These are phyloP conservation scores for Teleogryllus occipitalis DNA, from an alignment of 1,140 invertebrate species.

Conservation along the genomic window DNA sequence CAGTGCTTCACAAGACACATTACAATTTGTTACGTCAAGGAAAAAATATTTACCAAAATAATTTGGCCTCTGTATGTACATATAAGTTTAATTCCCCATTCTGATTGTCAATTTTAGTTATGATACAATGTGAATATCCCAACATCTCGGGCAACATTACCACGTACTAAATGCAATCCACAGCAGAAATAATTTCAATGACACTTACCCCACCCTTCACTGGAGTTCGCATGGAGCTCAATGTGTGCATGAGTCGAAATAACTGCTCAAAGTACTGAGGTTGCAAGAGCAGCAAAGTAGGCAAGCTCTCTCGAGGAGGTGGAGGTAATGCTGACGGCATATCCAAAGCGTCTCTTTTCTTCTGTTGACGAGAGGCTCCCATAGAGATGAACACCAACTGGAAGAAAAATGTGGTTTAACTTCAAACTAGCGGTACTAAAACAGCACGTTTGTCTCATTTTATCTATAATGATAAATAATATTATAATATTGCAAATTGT, in stretches of 20 bases:
- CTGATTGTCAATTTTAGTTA: too few relatives aligned
- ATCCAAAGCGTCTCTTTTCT: slow-evolving; percentile 60
- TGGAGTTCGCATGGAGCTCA: slow-evolving; percentile 72
- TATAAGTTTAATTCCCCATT: too few relatives aligned
- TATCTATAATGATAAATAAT: too few relatives aligned
- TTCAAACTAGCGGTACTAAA: background rate
- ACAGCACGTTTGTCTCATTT: too few relatives aligned
- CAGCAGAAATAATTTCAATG: background rate
- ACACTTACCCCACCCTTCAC: slow-evolving; percentile 53
- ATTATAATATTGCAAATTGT: too few relatives aligned
- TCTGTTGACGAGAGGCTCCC: slow-evolving; percentile 65
- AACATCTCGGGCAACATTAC: too few relatives aligned
- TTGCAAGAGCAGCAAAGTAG: slow-evolving; percentile 73
- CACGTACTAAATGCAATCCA: background rate
- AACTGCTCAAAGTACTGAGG: slow-evolving; percentile 84
- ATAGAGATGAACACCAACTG: slow-evolving; percentile 84
- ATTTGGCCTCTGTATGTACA: too few relatives aligned
- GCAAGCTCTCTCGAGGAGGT: slow-evolving; percentile 71
- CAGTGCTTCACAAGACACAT: too few relatives aligned
- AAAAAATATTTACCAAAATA: too few relatives aligned
- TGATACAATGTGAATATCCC: too few relatives aligned
- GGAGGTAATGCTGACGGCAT: slow-evolving; percentile 68
- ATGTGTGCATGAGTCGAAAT: slow-evolving; percentile 79
- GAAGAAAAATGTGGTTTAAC: slow-evolving; percentile 20
- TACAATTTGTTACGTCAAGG: too few relatives aligned